Evolutionary conservation across 2,113 vertebrate genomes (phyloP).

Genomic region (Otus sunia): DNA sequence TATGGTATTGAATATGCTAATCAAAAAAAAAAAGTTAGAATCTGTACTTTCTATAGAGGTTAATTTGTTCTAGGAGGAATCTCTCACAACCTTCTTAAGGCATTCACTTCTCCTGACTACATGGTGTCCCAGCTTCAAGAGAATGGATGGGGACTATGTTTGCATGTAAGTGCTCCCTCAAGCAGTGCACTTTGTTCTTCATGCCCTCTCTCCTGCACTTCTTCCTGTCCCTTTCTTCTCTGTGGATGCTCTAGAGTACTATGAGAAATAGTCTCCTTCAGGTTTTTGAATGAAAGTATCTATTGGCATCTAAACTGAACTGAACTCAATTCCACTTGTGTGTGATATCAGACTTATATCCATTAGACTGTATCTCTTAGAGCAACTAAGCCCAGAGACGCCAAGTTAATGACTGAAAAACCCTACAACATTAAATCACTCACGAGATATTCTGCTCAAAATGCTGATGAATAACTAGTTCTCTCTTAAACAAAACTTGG

Average conservation of each 20-base stretch:
- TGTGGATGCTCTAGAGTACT: not conserved
- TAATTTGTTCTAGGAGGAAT: not conserved
- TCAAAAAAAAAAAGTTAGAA: not conserved
- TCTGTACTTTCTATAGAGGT: not conserved
- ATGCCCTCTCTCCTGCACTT: accelerated
- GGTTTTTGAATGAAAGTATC: not conserved
- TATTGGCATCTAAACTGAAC: not conserved
- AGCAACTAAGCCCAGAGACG: not conserved
- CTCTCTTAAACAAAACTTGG: not conserved
- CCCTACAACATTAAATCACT: not conserved
- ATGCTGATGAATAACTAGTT: not conserved
- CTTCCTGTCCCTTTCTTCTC: not conserved
- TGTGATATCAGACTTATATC: not conserved
- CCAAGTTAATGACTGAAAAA: not conserved
- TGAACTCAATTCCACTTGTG: not conserved
- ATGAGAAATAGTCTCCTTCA: not conserved
- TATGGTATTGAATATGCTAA: not conserved
- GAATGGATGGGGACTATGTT: not conserved
- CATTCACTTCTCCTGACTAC: not conserved
- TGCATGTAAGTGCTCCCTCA: not conserved
- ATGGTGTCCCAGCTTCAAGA: not conserved
- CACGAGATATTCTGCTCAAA: not conserved
- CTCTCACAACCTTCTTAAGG: not conserved
- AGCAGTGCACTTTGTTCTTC: not conserved
- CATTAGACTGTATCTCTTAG: not conserved